phyloP scores from a whole-genome alignment of 2,113 vertebrate genomes.

The Mola mola region DNA sequence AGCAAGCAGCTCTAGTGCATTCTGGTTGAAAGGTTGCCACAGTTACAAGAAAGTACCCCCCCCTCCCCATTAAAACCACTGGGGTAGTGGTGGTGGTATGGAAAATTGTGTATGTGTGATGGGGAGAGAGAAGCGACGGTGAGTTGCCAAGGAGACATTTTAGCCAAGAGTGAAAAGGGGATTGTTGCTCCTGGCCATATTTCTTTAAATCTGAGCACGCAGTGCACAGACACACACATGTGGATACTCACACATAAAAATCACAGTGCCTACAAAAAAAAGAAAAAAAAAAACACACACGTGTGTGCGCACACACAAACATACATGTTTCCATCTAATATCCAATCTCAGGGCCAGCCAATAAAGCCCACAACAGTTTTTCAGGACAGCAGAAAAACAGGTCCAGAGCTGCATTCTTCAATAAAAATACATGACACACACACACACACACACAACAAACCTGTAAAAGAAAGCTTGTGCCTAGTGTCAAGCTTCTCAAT shows the following conservation, averaged over 20 bases:
- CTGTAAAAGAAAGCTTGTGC: slow-evolving; percentile 34
- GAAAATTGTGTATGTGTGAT: background rate
- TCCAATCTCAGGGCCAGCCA: slow-evolving; percentile 53
- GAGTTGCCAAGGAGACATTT: slow-evolving; percentile 66
- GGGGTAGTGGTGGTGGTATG: slow-evolving; percentile 7
- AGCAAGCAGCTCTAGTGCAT: slow-evolving; percentile 26
- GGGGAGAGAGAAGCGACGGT: slow-evolving; percentile 6
- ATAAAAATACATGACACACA: slow-evolving; percentile 31
- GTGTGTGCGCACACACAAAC: slow-evolving; percentile 8
- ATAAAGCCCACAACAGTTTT: slow-evolving; percentile 52
- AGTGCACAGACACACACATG: background rate
- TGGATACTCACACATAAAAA: slow-evolving; percentile 22
- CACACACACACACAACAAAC: slow-evolving; percentile 2
- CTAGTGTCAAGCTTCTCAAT: background rate
- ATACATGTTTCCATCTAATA: slow-evolving; percentile 40
- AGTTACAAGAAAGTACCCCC: slow-evolving; percentile 63
- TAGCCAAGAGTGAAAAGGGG: slow-evolving; percentile 15
- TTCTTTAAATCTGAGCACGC: slow-evolving; percentile 29
- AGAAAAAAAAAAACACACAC: too few relatives aligned
- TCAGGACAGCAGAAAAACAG: slow-evolving; percentile 50
- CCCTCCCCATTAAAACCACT: slow-evolving; percentile 38
- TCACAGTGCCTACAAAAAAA: slow-evolving; percentile 63
- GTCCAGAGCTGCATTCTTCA: slow-evolving; percentile 24
- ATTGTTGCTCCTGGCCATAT: slow-evolving; percentile 23
- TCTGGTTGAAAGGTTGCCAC: slow-evolving; percentile 62